phyloP scores from a whole-genome alignment of 2,888 invertebrate genomes.

The Penaeus monodon region DNA sequence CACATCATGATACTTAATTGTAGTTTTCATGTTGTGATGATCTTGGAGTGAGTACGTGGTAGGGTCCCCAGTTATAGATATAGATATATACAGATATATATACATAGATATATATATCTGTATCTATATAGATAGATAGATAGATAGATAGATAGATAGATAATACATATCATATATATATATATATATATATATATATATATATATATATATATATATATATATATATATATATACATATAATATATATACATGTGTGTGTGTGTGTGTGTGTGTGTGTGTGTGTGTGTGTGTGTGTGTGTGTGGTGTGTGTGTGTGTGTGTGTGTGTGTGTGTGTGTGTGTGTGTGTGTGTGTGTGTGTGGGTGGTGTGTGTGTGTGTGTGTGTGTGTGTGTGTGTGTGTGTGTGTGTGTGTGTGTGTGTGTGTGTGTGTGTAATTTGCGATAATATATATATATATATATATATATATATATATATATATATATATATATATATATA shows the following conservation, averaged over 20 bases:
- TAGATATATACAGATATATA: constrained; percentile 2
- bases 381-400: too few species aligned
- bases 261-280: neutral
- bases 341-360: too few species aligned
- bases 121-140: too few species aligned
- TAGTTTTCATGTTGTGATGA: too few species aligned
- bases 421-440: too few species aligned
- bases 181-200: constrained; percentile 1
- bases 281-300: neutral
- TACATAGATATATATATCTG: constrained; percentile 5
- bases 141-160: neutral
- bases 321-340: too few species aligned
- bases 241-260: neutral
- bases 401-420: too few species aligned
- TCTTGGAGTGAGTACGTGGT: too few species aligned
- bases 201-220: constrained; percentile 20
- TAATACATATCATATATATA: neutral
- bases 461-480: neutral
- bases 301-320: too few species aligned
- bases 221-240: constrained; percentile 6
- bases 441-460: neutral
- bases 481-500: neutral
- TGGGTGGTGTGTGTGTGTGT: too few species aligned
- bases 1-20: too few species aligned
- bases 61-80: too few species aligned